Evolutionary conservation across 2,113 vertebrate genomes (phyloP), one percentile per base, ranked within the genome.

Genomic region (Gambusia holbrooki): DNA sequence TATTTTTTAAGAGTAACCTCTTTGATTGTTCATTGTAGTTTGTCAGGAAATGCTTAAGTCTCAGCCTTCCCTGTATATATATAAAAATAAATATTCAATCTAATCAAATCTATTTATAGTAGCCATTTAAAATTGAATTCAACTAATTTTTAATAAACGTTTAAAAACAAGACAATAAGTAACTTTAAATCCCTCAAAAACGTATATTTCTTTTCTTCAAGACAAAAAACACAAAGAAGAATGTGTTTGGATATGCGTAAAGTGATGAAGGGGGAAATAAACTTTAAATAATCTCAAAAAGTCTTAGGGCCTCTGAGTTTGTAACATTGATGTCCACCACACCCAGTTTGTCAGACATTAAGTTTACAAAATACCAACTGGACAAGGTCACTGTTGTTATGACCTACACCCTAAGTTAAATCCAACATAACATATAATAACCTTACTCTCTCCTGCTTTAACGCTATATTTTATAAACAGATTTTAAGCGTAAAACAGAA

Each of bases 271-370:
- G 12, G n/a, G 8, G 17, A 40, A 11, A 48, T 78, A 19, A 54
- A 48, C 64, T 29, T 67, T 78, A 2, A 79, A 67, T 62, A 8
- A 60, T 2, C 64, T 25, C 71, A 37, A 70, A 76, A 73, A 45
- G 77, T 73, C 62, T 79, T 48, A 64, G 81, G 89, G 85, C 82
- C 87, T 87, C 60, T 14, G 68, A 30, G 67, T 76, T 27, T 83
- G 67, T 28, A 40, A 68, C 71, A 84, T 74, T 81, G 73, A 73
- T 79, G 76, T 76, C 81, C 84, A 92, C 91, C 92, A 93, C 92
- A 93, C 92, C 92, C 91, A 89, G 89, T 90, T 79, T 86, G 81
- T 54, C 77, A 84, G 82, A 63, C 45, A 73, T 70, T 73, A 45
- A 76, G 3, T 74, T 76, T 25, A 65, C 54, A 69, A 70, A 79